Percentiles rank a stretch among this genome's conserved stretches.
Evolutionary conservation across 1,140 invertebrate species (phyloP).

Genomic region (Caenorhabditis briggsae): DNA sequence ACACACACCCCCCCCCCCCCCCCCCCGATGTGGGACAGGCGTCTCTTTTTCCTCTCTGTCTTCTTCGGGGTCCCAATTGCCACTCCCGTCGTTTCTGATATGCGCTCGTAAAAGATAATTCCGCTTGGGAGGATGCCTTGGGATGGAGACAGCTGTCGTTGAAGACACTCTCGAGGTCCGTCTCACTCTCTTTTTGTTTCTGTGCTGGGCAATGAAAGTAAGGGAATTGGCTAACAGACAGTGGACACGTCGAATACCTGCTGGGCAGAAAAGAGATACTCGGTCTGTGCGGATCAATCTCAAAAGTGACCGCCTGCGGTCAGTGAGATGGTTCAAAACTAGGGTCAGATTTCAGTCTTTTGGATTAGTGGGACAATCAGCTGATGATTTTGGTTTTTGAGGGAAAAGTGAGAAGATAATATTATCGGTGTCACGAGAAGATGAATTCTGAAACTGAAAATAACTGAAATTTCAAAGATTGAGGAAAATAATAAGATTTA

Average conservation of each 20-base stretch:
- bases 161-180: neutral
- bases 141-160: too few species aligned
- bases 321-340: neutral
- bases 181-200: neutral
- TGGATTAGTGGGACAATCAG: neutral
- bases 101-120: constrained; percentile 46
- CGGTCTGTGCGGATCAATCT: neutral
- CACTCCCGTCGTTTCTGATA: constrained; percentile 23
- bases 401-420: too few species aligned
- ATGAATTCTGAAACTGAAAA: too few species aligned
- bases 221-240: neutral
- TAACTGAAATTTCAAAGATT: too few species aligned
- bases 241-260: neutral
- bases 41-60: too few species aligned
- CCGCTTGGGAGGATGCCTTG: constrained; percentile 3
- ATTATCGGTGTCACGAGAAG: too few species aligned
- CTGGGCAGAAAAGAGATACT: neutral
- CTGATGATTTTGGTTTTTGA: too few species aligned
- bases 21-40: too few species aligned
- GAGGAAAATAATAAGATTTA: too few species aligned
- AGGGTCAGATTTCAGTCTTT: neutral
- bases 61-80: neutral
- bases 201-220: neutral
- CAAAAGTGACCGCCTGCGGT: constrained; percentile 32
- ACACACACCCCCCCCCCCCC: neutral